Evolutionary conservation across 2,113 vertebrate species (phyloP).

Genomic region (Anoplopoma fimbria): DNA sequence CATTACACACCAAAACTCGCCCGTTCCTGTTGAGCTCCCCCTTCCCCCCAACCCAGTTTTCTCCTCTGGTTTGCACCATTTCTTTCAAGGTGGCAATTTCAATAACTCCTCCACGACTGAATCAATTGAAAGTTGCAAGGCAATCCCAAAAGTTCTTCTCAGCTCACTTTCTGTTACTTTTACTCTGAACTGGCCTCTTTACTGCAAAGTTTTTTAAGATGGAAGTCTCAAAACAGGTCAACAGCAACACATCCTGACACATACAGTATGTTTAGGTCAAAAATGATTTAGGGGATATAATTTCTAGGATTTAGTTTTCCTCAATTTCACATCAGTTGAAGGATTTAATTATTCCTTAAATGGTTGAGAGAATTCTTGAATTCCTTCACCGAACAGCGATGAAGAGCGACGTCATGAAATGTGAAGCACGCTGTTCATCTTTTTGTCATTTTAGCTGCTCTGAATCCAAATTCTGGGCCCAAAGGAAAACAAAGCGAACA

Average conservation of each 20-base stretch:
- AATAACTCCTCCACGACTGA: constrained; percentile 51
- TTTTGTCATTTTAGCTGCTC: neutral
- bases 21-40: constrained; percentile 30
- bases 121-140: constrained; percentile 64
- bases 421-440: neutral
- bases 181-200: neutral
- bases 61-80: constrained; percentile 37
- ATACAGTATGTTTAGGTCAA: neutral
- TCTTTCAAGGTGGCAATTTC: constrained; percentile 65
- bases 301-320: neutral
- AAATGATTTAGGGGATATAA: neutral
- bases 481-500: constrained; percentile 15
- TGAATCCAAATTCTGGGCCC: neutral
- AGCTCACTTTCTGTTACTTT: constrained; percentile 6
- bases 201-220: no score
- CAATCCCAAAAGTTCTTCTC: constrained; percentile 49
- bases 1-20: constrained; percentile 63
- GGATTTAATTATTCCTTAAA: neutral
- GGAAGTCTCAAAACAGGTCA: neutral
- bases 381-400: neutral
- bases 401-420: neutral
- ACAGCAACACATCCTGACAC: constrained; percentile 2
- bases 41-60: neutral
- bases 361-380: neutral
- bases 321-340: neutral